Evolutionary conservation across 2,797 vertebrate species (phyloP).

Genomic region (Leucoraja ocellata): DNA sequence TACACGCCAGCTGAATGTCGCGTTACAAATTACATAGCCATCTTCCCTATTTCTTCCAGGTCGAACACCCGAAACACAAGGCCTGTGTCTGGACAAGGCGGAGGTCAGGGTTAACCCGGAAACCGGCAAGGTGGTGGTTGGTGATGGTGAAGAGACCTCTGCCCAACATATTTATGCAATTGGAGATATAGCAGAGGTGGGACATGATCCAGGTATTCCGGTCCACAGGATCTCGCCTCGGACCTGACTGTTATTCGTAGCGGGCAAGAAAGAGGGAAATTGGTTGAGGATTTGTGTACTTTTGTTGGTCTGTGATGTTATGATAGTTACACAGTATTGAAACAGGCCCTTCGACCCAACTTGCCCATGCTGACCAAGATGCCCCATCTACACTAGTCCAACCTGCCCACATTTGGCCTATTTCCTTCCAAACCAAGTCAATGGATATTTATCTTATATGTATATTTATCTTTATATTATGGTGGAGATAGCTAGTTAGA

Average conservation of each 20-base stretch:
- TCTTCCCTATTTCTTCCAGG: conserved; percentile 57
- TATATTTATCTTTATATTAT: too few relatives aligned
- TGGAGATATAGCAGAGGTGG: conserved; percentile 84
- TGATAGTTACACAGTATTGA: too few relatives aligned
- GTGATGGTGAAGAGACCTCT: conserved; percentile 70
- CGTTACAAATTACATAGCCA: neutral
- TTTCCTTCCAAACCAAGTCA: too few relatives aligned
- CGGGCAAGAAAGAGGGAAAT: neutral
- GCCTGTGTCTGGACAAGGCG: conserved; percentile 67
- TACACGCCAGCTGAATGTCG: neutral
- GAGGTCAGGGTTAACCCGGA: conserved; percentile 65
- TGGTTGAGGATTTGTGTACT: neutral
- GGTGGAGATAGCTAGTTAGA: too few relatives aligned
- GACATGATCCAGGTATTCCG: too few relatives aligned
- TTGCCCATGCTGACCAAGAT: too few relatives aligned
- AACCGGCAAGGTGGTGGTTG: conserved; percentile 78
- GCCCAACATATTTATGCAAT: conserved; percentile 81
- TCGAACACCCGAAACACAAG: conserved; percentile 69
- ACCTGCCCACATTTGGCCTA: too few relatives aligned
- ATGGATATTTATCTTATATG: too few relatives aligned
- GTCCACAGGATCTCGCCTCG: neutral
- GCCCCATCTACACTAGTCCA: too few relatives aligned
- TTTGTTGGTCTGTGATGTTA: neutral
- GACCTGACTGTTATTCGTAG: neutral
- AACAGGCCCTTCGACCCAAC: too few relatives aligned